Evolutionary conservation across 2,113 vertebrate genomes (phyloP), one percentile per base, ranked within the genome.

Genomic region (Thunnus maccoyii): DNA sequence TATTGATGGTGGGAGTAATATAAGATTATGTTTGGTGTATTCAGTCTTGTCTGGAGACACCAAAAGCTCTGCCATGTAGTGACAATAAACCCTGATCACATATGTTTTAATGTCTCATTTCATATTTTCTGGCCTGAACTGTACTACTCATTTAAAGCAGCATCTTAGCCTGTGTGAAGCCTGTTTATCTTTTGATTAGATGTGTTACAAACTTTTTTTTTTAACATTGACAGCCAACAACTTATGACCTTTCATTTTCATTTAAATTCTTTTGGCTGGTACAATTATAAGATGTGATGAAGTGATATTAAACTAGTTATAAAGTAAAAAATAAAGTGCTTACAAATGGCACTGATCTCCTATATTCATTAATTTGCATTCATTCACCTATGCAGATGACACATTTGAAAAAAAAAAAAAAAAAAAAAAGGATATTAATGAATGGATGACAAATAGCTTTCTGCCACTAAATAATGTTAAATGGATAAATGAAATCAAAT

Each of bases 1-100:
- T 66, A 78, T 77, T 61, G 63, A 85, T 4, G 58, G 27, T 47
- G 13, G 36, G 25, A 61, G 70, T 30, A 30, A 77, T 78, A 30
- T n/a, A 3, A 51, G 22, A 51, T 67, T 46, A 54, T 1, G 22
- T 25, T 55, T 44, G 32, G 57, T 60, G 46, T 22, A 13, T 41
- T 69, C 27, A 15, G 1, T 32, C 8, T 36, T 18, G 13, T 11
- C 36, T 36, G 32, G 5, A 36, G 32, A 57, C 56, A 30, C 27
- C 27, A 3, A 55, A 48, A 17, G 20, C 60, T 46, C 48, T 54
- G 30, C 22, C 47, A 14, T 51, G 12, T 47, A 30, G 25, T 22
- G 4, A 41, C 36, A 41, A 9, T 41, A 41, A 36, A 61, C 14
- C 14, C 3, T 10, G 5, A 61, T 64, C 18, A 25, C 36, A 66